Evolutionary conservation across 1,140 invertebrate genomes (phyloP).

Genomic region (Anthonomus grandis): DNA sequence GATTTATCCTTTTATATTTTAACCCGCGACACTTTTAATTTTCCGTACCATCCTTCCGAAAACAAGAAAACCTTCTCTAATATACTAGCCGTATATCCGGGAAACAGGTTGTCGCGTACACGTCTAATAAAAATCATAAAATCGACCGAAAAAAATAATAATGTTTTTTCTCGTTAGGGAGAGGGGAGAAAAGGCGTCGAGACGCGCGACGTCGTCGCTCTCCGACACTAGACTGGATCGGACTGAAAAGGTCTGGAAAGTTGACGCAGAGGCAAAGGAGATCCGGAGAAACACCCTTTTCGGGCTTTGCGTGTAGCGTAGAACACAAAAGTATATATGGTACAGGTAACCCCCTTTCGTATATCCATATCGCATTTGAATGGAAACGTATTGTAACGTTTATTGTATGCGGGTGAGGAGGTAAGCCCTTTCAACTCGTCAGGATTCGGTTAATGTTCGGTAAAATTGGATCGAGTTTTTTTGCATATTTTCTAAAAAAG

Average conservation of each 20-base stretch:
- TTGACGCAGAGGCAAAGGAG: conserved; percentile 28
- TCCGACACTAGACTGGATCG: conserved; percentile 20
- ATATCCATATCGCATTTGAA: no score
- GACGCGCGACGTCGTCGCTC: conserved; percentile 10
- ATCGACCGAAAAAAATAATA: conserved; percentile 8
- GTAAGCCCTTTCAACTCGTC: no score
- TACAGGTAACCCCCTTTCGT: conserved; percentile 10
- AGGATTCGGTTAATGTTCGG: no score
- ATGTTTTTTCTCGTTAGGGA: conserved; percentile 12
- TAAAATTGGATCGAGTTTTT: no score
- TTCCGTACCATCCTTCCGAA: no score
- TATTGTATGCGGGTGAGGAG: no score
- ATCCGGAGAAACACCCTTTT: conserved; percentile 23
- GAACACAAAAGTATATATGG: conserved; percentile 7
- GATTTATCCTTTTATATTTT: no score
- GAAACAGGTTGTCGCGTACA: conserved; percentile 24
- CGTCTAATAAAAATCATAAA: conserved; percentile 25
- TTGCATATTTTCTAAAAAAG: no score
- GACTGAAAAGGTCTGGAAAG: conserved; percentile 23
- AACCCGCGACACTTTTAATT: no score
- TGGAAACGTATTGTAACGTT: no score
- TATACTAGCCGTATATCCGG: background rate
- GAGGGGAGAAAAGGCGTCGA: no score
- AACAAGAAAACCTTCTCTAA: no score
- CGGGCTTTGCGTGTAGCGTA: conserved; percentile 22